phyloP scores from a whole-genome alignment of 1,140 invertebrate genomes.

The Drosophila pallidifrons region DNA sequence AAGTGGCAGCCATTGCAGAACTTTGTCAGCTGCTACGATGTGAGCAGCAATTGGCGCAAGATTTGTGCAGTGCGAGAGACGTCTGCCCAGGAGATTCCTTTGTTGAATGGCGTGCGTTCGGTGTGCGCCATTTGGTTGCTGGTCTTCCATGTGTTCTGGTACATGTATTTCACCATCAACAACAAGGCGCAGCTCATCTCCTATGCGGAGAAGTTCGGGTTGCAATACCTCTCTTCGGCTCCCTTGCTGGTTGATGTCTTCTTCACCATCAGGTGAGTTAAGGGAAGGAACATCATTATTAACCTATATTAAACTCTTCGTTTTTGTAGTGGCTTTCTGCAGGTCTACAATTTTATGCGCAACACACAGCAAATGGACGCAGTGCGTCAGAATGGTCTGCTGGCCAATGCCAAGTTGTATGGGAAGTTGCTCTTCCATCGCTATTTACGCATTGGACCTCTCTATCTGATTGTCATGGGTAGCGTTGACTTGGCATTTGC shows the following conservation, averaged over 20 bases:
- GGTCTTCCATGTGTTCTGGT: conserved; percentile 81
- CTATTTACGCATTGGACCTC: conserved; percentile 85
- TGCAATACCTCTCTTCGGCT: conserved; percentile 77
- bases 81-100: conserved; percentile 63
- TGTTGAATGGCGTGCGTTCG: conserved; percentile 82
- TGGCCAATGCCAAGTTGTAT: conserved; percentile 71
- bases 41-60: conserved; percentile 63
- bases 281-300: no score
- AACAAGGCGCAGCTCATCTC: conserved; percentile 76
- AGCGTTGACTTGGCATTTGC: conserved; percentile 85
- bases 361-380: conserved; percentile 67
- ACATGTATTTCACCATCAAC: conserved; percentile 81
- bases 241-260: conserved; percentile 82
- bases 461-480: conserved; percentile 86
- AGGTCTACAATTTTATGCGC: conserved; percentile 81
- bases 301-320: not conserved
- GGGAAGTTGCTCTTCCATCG: conserved; percentile 78
- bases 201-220: conserved; percentile 70
- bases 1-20: conserved; percentile 56
- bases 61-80: conserved; percentile 52
- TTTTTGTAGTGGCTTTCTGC: conserved; percentile 73
- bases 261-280: conserved; percentile 80
- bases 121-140: conserved; percentile 79
- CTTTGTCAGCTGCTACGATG: conserved; percentile 78
- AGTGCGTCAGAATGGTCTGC: conserved; percentile 65